Evolutionary conservation across 64 coral and sea anemone species (phyloP).

Genomic region (Orbicella faveolata): DNA sequence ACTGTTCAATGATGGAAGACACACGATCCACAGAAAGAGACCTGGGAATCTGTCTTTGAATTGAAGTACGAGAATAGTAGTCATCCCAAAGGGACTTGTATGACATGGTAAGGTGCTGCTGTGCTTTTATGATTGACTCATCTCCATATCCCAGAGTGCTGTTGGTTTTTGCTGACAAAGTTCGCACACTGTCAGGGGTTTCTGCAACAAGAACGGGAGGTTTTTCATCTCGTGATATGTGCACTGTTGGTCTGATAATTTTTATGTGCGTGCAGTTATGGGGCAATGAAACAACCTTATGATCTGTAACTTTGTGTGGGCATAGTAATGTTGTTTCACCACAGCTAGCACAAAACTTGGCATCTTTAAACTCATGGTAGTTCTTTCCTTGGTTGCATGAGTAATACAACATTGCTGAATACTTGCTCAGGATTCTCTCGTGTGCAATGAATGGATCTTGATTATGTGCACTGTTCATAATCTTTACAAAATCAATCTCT

Average conservation of each 20-base stretch:
- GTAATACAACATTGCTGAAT: constrained; percentile 88
- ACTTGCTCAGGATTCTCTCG: constrained; percentile 94
- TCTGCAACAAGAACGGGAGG: constrained; percentile 37
- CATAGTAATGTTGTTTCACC: constrained; percentile 89
- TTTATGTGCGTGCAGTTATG: constrained; percentile 96
- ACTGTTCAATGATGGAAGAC: constrained; percentile 86
- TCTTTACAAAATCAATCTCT: constrained; percentile 92
- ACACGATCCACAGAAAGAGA: constrained; percentile 71
- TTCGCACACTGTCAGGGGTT: constrained; percentile 47
- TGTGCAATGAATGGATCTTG: constrained; percentile 93
- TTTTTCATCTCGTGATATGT: constrained; percentile 56
- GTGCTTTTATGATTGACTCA: constrained; percentile 59
- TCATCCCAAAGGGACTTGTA: constrained; percentile 96
- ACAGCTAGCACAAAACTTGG: constrained; percentile 86
- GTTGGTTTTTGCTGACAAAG: constrained; percentile 29
- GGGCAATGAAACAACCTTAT: constrained; percentile 86
- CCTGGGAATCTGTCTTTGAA: constrained; percentile 47
- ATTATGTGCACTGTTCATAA: constrained; percentile 82
- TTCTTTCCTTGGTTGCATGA: constrained; percentile 99
- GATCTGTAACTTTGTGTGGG: constrained; percentile 86
- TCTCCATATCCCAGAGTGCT: constrained; percentile 42
- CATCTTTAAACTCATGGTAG: constrained; percentile 96
- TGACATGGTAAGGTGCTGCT: constrained; percentile 70
- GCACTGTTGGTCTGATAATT: constrained; percentile 82
- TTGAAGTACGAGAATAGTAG: constrained; percentile 53